Percentiles rank a stretch among this genome's conserved stretches.
These are phyloP conservation scores for Sinocyclocheilus maitianheensis DNA, from an alignment of 2,113 vertebrate genomes.

Conservation along the genomic window DNA sequence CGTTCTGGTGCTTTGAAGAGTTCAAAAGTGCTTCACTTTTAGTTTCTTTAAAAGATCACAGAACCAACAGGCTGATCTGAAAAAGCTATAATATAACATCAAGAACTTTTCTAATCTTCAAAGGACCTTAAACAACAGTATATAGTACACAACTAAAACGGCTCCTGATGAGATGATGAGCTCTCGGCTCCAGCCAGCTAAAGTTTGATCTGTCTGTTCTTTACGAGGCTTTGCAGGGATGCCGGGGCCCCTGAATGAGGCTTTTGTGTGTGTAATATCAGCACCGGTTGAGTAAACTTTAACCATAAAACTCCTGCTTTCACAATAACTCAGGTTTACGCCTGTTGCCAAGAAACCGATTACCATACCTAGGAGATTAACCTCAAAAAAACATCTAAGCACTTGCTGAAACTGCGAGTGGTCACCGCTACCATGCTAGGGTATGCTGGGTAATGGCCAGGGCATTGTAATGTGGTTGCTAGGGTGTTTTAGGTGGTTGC, in stretches of 20 bases:
- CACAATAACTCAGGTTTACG: slow-evolving; percentile 18
- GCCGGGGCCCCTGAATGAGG: slow-evolving; percentile 64
- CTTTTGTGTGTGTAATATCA: slow-evolving; percentile 68
- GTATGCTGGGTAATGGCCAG: background rate
- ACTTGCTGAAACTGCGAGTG: background rate
- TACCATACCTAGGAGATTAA: background rate
- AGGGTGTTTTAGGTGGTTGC: background rate
- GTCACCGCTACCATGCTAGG: background rate
- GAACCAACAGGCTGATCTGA: background rate
- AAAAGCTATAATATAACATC: background rate
- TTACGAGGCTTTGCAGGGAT: background rate
- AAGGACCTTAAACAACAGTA: background rate
- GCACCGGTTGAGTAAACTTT: slow-evolving; percentile 67
- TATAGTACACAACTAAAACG: background rate
- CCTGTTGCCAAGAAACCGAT: slow-evolving; percentile 21
- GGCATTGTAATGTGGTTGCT: background rate
- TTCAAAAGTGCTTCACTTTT: background rate
- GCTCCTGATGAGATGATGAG: background rate
- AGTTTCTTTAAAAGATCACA: background rate
- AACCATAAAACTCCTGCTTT: slow-evolving; percentile 61
- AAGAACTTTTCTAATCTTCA: background rate
- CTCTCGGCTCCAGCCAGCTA: background rate
- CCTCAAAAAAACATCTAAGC: background rate
- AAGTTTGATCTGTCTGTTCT: slow-evolving; percentile 34
- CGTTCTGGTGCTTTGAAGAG: background rate